phyloP scores from a whole-genome alignment of 35 echinoderm and acorn worm genomes.

The Strongylocentrotus purpuratus region DNA sequence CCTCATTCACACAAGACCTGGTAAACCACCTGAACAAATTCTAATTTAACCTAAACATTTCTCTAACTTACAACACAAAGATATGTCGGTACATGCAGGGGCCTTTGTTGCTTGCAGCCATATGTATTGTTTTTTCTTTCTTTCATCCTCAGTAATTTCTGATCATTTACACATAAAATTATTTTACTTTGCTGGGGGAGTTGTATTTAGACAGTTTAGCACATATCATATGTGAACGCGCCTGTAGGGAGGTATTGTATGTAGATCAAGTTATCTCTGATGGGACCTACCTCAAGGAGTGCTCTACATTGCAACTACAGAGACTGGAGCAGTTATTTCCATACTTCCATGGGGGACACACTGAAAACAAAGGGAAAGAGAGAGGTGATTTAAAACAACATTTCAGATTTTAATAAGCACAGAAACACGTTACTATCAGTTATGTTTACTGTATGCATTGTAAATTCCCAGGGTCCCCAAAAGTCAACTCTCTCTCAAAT shows the following conservation, averaged over 20 bases:
- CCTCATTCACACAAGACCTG: too few species aligned
- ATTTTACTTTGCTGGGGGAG: too few species aligned
- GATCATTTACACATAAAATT: background rate
- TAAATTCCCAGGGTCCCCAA: background rate
- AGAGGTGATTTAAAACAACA: background rate
- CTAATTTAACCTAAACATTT: too few species aligned
- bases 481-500: background rate
- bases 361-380: constrained; percentile 38
- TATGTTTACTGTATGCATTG: background rate
- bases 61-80: background rate
- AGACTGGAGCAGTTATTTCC: constrained; percentile 55
- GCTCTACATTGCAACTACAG: constrained; percentile 53
- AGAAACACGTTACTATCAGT: background rate
- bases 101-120: background rate
- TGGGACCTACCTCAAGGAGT: constrained; percentile 40
- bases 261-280: background rate
- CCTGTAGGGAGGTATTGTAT: too few species aligned
- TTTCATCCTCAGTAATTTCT: background rate
- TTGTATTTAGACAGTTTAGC: too few species aligned
- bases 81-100: background rate
- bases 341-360: constrained; percentile 64
- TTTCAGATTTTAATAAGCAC: background rate
- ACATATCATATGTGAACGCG: too few species aligned
- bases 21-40: too few species aligned
- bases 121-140: background rate